These are phyloP conservation scores for Sebastes iracundus DNA, from an alignment of 2,797 vertebrate species.

Conservation along the genomic window DNA sequence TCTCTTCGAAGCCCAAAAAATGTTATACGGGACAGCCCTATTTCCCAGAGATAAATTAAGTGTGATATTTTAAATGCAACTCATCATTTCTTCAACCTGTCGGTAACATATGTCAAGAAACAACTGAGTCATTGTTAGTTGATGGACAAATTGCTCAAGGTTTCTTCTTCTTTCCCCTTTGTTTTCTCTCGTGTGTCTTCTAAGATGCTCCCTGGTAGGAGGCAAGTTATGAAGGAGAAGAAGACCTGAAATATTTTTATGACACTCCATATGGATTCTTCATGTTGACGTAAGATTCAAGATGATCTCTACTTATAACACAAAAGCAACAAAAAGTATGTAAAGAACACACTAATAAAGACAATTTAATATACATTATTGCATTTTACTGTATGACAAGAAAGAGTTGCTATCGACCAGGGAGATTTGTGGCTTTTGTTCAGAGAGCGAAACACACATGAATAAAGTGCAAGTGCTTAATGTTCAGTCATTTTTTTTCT, in stretches of 20 bases:
- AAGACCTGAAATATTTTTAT: slow-evolving; percentile 15
- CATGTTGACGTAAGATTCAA: slow-evolving; percentile 70
- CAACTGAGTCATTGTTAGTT: neutral
- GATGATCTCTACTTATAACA: neutral
- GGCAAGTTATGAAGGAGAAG: slow-evolving; percentile 26
- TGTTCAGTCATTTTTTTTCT: neutral
- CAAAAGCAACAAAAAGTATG: neutral
- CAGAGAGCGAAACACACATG: neutral
- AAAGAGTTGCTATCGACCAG: neutral
- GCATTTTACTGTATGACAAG: neutral
- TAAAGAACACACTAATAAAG: neutral
- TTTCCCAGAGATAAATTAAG: neutral
- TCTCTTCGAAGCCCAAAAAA: no score
- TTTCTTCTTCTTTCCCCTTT: neutral
- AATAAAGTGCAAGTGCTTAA: neutral
- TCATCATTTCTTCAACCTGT: neutral
- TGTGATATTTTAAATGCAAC: neutral
- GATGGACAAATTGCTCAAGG: neutral
- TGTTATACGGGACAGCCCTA: no score
- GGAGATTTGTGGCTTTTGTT: neutral
- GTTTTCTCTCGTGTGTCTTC: neutral
- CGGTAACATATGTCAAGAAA: neutral
- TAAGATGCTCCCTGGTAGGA: slow-evolving; percentile 12
- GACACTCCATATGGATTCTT: slow-evolving; percentile 44
- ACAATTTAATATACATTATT: neutral